Percentiles rank a stretch among this genome's conserved stretches.
Conservation (phyloP, 1,140 invertebrate genomes). For the Colletes latitarsis region DNA sequence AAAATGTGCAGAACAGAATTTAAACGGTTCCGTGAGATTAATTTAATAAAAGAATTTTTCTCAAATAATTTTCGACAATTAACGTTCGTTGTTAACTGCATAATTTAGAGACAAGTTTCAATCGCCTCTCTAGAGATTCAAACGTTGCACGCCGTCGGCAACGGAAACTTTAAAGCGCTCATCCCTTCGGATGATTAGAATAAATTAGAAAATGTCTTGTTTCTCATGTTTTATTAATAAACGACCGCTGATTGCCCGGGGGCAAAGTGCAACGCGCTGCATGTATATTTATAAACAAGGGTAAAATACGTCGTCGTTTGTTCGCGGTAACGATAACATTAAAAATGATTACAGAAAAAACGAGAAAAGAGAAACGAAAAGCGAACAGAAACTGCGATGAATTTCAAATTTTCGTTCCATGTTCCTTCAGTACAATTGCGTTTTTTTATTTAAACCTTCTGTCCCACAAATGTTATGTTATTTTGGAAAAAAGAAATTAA, state of each 20-base stretch:
- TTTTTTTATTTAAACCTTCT: not conserved
- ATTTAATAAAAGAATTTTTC: no score
- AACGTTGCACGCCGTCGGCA: not conserved
- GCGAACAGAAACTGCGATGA: not conserved
- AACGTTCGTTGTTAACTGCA: not conserved
- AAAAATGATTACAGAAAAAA: not conserved
- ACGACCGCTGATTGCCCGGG: not conserved
- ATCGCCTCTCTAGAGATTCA: not conserved
- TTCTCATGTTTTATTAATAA: constrained; percentile 26
- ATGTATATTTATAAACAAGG: constrained; percentile 20
- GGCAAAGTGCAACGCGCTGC: constrained; percentile 5
- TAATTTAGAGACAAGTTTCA: not conserved
- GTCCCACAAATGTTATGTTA: no score
- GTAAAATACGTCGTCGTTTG: not conserved
- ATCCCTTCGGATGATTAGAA: not conserved
- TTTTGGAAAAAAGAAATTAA: no score
- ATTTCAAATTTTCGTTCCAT: constrained; percentile 20
- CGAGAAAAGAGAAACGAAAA: not conserved
- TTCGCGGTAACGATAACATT: not conserved
- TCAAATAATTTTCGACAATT: no score
- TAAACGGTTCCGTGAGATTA: no score
- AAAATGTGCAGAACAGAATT: no score
- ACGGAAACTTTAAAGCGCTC: not conserved
- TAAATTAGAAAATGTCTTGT: not conserved
- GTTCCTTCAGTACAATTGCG: constrained; percentile 14